These are phyloP conservation scores for Vesta saturnalis DNA, from an alignment of 2,888 invertebrate species.

Conservation along the genomic window DNA sequence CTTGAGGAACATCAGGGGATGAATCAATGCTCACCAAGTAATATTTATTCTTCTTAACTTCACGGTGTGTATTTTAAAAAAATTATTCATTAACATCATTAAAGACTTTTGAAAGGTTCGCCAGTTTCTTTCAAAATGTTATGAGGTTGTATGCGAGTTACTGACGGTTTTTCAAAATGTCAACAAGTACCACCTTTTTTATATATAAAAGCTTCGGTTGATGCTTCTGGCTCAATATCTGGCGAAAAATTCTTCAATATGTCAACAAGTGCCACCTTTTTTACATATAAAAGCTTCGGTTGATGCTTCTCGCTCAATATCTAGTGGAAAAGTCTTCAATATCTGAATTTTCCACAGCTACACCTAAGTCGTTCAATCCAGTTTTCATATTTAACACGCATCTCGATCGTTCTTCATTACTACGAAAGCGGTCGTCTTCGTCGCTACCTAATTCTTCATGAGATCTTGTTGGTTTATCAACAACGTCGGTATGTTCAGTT, in stretches of 20 bases:
- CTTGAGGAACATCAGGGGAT: background rate
- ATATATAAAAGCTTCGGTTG: background rate
- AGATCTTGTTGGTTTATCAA: background rate
- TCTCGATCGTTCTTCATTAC: background rate
- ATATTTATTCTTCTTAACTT: background rate
- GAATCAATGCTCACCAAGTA: background rate
- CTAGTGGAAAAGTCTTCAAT: background rate
- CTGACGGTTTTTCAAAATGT: background rate
- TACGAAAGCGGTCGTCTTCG: background rate
- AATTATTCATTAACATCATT: too few relatives aligned
- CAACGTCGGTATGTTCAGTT: background rate
- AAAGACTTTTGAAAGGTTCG: too few relatives aligned
- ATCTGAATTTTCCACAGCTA: background rate
- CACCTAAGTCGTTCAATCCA: background rate
- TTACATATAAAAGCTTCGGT: too few relatives aligned
- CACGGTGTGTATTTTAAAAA: too few relatives aligned
- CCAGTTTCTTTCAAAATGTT: conserved; percentile 1
- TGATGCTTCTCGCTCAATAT: background rate
- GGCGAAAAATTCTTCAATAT: background rate
- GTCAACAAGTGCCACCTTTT: too few relatives aligned
- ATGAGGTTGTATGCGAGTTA: background rate
- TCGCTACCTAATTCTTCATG: background rate
- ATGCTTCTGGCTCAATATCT: background rate
- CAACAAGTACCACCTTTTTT: background rate
- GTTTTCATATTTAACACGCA: background rate